Evolutionary conservation across 2,888 invertebrate genomes (phyloP), one percentile per base, ranked within the genome.

Genomic region (Pediacus dermestoides): DNA sequence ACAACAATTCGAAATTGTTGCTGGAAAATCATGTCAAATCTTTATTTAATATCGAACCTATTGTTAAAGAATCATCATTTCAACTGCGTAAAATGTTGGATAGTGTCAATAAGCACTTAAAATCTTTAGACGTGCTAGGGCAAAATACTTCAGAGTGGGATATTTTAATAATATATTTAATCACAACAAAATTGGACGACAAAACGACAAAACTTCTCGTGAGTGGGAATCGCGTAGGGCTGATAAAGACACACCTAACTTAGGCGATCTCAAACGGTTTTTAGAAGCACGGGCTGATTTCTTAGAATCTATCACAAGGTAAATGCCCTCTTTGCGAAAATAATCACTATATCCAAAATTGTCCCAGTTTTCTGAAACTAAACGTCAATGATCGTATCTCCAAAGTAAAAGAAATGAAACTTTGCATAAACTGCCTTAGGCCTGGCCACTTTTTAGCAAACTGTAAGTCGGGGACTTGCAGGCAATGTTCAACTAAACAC

Each of bases 1-100:
- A 35, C 18, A 30, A 46, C 9, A 43, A 46, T 16, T 27, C 39
- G 11, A 32, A 31, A 28, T 23, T 46, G 30, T 30, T 48, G 9
- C 27, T 37, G 3, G 16, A 39, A 6, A 37, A 38, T 32, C 45
- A 48, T 11, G 30, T 46, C 9, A 48, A 39, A 31, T 23, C 32
- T 2, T 30, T 48, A 8, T 48, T 43, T 10, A 34, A 37, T 34
- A 27, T 48, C 2, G 30, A 37, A n/a, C 4, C 33, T 9, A 22
- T 45, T 3, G 22, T 9, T 4, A 45, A 34, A 27, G 30, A 40
- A 16, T 40, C 36, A n/a, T 8, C 16, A 16, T n/a, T n/a, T n/a
- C n/a, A 26, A 8, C 12, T 42, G 6, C 16, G 39, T 10, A 30
- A 18, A 14, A 25, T 41, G 2, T 26, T 41, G 11, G 37, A 41